Conservation (phyloP, 1,140 invertebrate species). For the Drosophila baimaii region DNA sequence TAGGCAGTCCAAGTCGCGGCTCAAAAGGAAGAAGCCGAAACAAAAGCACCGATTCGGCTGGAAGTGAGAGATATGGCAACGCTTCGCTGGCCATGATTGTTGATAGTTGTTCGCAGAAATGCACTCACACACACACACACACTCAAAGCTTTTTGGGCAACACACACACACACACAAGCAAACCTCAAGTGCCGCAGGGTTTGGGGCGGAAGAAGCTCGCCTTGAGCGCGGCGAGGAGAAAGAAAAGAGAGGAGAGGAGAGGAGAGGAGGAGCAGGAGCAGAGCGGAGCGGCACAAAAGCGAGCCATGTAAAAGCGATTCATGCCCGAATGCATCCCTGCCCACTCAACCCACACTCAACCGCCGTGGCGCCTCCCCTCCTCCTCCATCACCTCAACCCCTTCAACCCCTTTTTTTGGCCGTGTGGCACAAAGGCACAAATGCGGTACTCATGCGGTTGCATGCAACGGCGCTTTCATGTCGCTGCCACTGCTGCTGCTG, state of each 20-base stretch:
- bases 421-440: conserved; percentile 74
- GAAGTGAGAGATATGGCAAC: conserved; percentile 65
- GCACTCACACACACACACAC: conserved; percentile 18
- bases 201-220: conserved; percentile 4
- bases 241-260: neutral
- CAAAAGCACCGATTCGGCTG: conserved; percentile 44
- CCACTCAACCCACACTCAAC: conserved; percentile 8
- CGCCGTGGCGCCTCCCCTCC: neutral
- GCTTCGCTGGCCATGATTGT: conserved; percentile 70
- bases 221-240: conserved; percentile 5
- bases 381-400: neutral
- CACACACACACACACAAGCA: conserved; percentile 18
- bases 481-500: conserved; percentile 16
- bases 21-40: conserved; percentile 24
- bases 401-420: conserved; percentile 1
- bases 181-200: conserved; percentile 20
- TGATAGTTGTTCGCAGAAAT: conserved; percentile 57
- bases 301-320: conserved; percentile 75
- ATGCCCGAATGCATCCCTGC: conserved; percentile 71
- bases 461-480: conserved; percentile 81
- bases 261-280: neutral
- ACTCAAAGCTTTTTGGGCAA: conserved; percentile 26
- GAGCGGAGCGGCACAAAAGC: conserved; percentile 62
- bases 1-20: conserved; percentile 13
- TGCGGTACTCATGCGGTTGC: conserved; percentile 78